These are phyloP conservation scores for Prunella fulvescens DNA, from an alignment of 2,113 vertebrate genomes.

Conservation along the genomic window DNA sequence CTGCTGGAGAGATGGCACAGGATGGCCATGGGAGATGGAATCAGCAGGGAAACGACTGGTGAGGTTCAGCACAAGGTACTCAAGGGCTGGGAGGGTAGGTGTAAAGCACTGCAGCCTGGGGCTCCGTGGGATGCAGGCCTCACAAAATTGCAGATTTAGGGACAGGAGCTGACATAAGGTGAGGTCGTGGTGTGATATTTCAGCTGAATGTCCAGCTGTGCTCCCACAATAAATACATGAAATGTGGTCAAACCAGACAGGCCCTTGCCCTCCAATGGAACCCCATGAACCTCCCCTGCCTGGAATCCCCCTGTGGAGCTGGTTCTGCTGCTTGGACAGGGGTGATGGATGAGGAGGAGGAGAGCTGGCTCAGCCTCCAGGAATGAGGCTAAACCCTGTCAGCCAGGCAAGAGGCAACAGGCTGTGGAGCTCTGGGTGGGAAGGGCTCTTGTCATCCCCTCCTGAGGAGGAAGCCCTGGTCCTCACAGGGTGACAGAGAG, in stretches of 20 bases:
- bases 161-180: background rate
- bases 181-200: background rate
- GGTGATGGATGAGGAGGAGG: background rate
- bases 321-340: background rate
- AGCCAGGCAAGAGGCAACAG: background rate
- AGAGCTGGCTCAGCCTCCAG: background rate
- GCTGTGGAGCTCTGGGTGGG: background rate
- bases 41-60: background rate
- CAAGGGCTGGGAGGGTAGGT: no score
- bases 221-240: background rate
- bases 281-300: no score
- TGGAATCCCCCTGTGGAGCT: background rate
- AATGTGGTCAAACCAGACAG: background rate
- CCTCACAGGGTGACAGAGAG: background rate
- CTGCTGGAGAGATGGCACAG: background rate
- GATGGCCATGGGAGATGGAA: background rate
- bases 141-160: background rate
- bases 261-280: background rate
- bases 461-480: background rate
- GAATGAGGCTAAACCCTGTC: background rate
- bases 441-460: background rate
- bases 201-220: background rate
- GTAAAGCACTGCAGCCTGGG: background rate
- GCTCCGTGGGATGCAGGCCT: background rate
- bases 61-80: background rate